Base-by-base conservation (phyloP, 30 jellyfish, hydroid and myxozoan species). In the Aurelia sp. region DNA sequence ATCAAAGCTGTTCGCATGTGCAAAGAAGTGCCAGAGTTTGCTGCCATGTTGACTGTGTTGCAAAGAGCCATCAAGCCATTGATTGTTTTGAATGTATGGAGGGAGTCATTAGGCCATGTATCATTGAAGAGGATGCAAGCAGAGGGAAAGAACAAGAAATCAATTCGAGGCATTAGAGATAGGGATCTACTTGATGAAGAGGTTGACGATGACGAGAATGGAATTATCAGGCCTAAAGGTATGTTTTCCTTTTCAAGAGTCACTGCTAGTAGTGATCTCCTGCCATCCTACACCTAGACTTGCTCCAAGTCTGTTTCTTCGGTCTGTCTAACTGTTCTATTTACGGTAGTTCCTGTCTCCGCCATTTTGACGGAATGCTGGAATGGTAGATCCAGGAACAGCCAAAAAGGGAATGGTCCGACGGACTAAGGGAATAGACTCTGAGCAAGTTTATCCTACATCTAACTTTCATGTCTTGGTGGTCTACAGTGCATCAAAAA, bases 1-100 rank as follows among this genome's bases (percentile, higher is more conserved):
- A 94, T 94, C 13, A 89, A 90, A 64, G 97, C 97, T 6, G 99
- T 94, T 8, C 97, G 97, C 15, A 58, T 89, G 92, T 94, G 99
- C 82, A 94, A 89, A 64, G 96, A 81, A 12, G 97, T 90, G 24
- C 85, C 90, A 17, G 97, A 94, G 55, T 94, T 94, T 67, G 96
- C 97, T 30, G 97, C 97, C 58, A 59, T 94, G 91, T 78, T 94
- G 89, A 47, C 86, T 5, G 78, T 84, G 38, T 84, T 94, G 84
- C 97, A 94, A 61, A 91, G 94, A 59, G 94, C 94, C 69, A 89
- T 94, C 61, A 94, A 94, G 74, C 99, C 99, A 48, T 60, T 94
- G n/a, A 90, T 94, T 78, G 80, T 89, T 75, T 76, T 94, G 75
- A 85, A 72, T 85, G 91, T 88, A 10, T 94, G 97, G 99, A 89